A percentile compares a stretch with the other conserved stretches of the same genome.
Evolutionary conservation across 1,140 invertebrate genomes (phyloP).

Genomic region (Calliopsis andreniformis): DNA sequence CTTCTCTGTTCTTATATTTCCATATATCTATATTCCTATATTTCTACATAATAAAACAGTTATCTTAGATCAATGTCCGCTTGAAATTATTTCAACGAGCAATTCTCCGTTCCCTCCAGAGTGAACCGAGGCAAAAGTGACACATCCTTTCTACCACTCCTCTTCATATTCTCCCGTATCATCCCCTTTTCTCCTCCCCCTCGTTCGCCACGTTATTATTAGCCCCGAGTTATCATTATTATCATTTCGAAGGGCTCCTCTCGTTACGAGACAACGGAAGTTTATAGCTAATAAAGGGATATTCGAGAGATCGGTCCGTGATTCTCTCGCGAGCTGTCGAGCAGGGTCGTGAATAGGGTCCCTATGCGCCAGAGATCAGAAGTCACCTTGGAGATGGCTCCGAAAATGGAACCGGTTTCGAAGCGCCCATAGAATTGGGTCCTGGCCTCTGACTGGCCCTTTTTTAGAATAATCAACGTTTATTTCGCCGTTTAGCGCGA

Average conservation of each 20-base stretch:
- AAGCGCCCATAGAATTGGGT: slow-evolving; percentile 47
- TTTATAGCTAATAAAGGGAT: slow-evolving; percentile 69
- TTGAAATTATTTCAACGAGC: no score
- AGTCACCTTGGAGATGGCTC: slow-evolving; percentile 63
- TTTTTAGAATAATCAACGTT: slow-evolving; percentile 59
- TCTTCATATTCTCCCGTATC: slow-evolving; percentile 37
- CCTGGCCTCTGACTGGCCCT: slow-evolving; percentile 15
- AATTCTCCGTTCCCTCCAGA: background rate
- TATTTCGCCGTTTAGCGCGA: slow-evolving; percentile 57
- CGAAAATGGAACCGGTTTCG: slow-evolving; percentile 64
- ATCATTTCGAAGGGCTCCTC: slow-evolving; percentile 54
- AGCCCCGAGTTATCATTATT: slow-evolving; percentile 69
- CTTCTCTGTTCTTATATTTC: no score
- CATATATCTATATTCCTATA: no score
- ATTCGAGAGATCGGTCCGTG: slow-evolving; percentile 23
- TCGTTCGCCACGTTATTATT: slow-evolving; percentile 72
- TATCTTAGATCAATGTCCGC: no score
- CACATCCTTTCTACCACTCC: background rate
- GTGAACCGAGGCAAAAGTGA: slow-evolving; percentile 10
- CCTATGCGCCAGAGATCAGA: slow-evolving; percentile 46
- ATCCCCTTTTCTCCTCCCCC: slow-evolving; percentile 42
- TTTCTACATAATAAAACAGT: no score
- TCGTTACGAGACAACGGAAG: slow-evolving; percentile 68
- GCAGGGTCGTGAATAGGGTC: slow-evolving; percentile 17
- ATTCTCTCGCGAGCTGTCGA: slow-evolving; percentile 34